phyloP scores from a whole-genome alignment of 2,113 vertebrate species.

The Eptesicus fuscus region DNA sequence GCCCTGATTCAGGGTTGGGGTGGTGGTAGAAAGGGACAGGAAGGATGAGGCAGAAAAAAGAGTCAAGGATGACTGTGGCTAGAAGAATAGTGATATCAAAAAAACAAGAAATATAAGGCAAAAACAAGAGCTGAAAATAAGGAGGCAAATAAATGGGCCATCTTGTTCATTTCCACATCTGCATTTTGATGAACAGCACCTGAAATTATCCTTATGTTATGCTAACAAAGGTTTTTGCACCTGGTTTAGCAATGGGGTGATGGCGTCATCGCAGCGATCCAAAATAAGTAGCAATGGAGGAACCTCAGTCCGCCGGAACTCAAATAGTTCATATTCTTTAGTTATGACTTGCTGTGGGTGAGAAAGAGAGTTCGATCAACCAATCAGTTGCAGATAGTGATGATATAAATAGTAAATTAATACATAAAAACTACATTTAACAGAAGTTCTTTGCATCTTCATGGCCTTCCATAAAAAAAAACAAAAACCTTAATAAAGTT shows the following conservation, averaged over 20 bases:
- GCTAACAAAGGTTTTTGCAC: slow-evolving; percentile 55
- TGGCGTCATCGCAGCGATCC: slow-evolving; percentile 93
- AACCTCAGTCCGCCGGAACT: slow-evolving; percentile 96
- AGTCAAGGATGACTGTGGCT: neutral
- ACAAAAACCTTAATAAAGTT: slow-evolving; percentile 2
- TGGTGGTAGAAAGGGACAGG: neutral
- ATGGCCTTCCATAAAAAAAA: neutral
- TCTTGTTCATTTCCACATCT: neutral
- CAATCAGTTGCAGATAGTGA: neutral
- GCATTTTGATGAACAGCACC: neutral
- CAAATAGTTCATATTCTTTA: slow-evolving; percentile 96
- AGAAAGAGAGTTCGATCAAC: neutral
- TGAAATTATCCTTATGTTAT: neutral
- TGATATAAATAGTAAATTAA: neutral
- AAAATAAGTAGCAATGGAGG: slow-evolving; percentile 94
- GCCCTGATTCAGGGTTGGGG: neutral
- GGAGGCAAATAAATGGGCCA: neutral
- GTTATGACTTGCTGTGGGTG: slow-evolving; percentile 94
- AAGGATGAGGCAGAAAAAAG: slow-evolving; percentile 25
- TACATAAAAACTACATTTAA: neutral
- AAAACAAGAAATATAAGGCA: neutral
- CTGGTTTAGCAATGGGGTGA: slow-evolving; percentile 91
- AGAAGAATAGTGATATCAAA: neutral
- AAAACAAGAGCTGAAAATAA: neutral
- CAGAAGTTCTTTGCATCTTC: neutral